Base-by-base conservation (phyloP, 2,888 invertebrate genomes). In the Marronus borbonicus region DNA sequence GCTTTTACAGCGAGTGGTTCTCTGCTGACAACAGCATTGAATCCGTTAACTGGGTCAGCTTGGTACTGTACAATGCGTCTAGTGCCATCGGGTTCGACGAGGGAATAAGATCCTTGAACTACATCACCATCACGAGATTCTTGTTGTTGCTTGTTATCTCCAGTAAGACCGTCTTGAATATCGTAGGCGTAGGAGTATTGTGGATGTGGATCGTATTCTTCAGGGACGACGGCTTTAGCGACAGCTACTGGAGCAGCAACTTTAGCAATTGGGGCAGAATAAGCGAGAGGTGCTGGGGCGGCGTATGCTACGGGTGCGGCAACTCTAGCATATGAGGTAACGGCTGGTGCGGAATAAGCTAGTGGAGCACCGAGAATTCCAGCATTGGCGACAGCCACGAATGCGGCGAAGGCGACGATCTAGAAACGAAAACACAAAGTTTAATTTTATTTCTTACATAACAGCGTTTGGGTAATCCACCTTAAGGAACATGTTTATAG, bases 1-100 rank as follows among this genome's bases (percentile, higher is more conserved):
- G 88, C 89, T 82, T 85, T 84, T 17, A 84, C 84, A 0, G 90
- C 90, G 28, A 81, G 83, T 65, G 92, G 91, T 80, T 91, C 92
- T 83, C 90, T 90, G 87, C 91, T 91, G 0, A 93, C 92, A 60
- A 92, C 90, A 10, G 92, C 92, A 86, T 92, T 92, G 88, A 92
- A 92, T 1, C 92, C 92, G 81, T 91, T 91, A 76, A 90, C 89
- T 39, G 91, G 90, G 83, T 92, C 92, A 20, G 92, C 92, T 62
- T 89, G 89, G 84, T 90, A 90, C 84, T 90, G 90, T 17, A 90
- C 90, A 83, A 88, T 85, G 79, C 90, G 88, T 78, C 89, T 86
- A 74, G 89, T 90, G 81, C 90, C 90, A 81, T 90, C 90, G 80
- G 90, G 87, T 83, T 90, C 90, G 70, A 89, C 87, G n/a, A 90